Percentiles rank a stretch among this genome's conserved stretches.
Evolutionary conservation across 2,113 vertebrate species (phyloP).

Genomic region (Gadus macrocephalus): DNA sequence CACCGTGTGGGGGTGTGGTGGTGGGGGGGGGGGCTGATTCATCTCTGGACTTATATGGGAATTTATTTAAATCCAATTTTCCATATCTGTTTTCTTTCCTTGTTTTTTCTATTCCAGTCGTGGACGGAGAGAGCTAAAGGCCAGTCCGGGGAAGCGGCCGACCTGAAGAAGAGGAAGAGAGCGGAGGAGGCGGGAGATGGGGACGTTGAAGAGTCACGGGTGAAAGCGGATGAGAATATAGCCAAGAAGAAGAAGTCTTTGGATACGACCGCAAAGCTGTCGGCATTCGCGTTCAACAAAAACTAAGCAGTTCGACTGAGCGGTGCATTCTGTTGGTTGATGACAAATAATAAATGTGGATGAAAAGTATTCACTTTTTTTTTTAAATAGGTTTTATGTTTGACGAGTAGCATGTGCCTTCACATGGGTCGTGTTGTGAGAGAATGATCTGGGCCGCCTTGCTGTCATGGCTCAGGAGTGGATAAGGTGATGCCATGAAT

Average conservation of each 20-base stretch:
- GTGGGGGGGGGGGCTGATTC: background rate
- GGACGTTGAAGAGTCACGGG: slow-evolving; percentile 30
- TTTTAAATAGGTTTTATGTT: too few relatives aligned
- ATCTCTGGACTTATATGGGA: background rate
- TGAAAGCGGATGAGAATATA: slow-evolving; percentile 52
- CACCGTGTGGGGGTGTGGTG: background rate
- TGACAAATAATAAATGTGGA: too few relatives aligned
- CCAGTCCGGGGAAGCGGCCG: slow-evolving; percentile 44
- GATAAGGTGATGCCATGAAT: too few relatives aligned
- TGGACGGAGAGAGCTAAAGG: slow-evolving; percentile 86
- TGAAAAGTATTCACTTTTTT: too few relatives aligned
- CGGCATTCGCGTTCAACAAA: slow-evolving; percentile 86
- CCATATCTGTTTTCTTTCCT: slow-evolving; percentile 1
- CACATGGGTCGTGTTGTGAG: too few relatives aligned
- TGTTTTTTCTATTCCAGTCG: slow-evolving; percentile 56
- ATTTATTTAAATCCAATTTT: background rate
- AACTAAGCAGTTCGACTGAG: slow-evolving; percentile 52
- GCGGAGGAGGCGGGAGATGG: slow-evolving; percentile 34
- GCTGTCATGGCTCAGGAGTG: too few relatives aligned
- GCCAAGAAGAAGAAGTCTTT: slow-evolving; percentile 78
- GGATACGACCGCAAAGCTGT: slow-evolving; percentile 75
- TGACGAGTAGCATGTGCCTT: too few relatives aligned
- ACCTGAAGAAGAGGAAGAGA: slow-evolving; percentile 83
- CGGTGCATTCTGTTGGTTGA: too few relatives aligned
- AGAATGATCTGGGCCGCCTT: too few relatives aligned